A percentile compares a stretch with the other conserved stretches of the same genome.
Evolutionary conservation across 1,140 invertebrate species (phyloP).

Genomic region (Oncopodura yosiiana): DNA sequence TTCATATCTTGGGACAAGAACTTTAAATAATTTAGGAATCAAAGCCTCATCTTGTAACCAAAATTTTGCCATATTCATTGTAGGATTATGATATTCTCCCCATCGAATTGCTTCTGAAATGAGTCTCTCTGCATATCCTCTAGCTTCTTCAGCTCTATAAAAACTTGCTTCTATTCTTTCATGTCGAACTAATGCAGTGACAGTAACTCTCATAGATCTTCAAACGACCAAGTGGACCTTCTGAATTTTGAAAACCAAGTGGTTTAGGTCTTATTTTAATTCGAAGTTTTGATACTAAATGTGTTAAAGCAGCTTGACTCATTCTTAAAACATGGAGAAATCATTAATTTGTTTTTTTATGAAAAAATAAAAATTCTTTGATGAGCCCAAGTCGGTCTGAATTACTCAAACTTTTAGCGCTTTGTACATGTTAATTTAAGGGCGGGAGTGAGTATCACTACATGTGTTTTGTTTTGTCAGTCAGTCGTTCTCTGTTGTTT

Average conservation of each 20-base stretch:
- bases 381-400: no score
- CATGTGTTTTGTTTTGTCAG: no score
- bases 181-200: conserved; percentile 75
- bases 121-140: conserved; percentile 77
- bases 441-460: no score
- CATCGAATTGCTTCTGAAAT: conserved; percentile 77
- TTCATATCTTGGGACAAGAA: conserved; percentile 70
- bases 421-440: no score
- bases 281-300: conserved; percentile 61
- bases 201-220: conserved; percentile 64
- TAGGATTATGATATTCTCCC: conserved; percentile 70
- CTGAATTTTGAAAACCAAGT: conserved; percentile 49
- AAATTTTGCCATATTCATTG: conserved; percentile 80
- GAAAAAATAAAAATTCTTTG: no score
- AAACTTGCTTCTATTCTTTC: conserved; percentile 77
- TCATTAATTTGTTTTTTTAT: no score
- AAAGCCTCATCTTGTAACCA: conserved; percentile 83
- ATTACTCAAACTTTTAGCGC: no score
- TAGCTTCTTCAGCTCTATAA: conserved; percentile 64
- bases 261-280: conserved; percentile 51
- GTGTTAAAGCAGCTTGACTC: conserved; percentile 65
- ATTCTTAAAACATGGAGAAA: no score
- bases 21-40: conserved; percentile 87
- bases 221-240: conserved; percentile 65
- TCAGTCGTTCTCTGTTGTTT: no score